Base-by-base conservation (phyloP, 2,888 invertebrate species). In the Molanna angustata region DNA sequence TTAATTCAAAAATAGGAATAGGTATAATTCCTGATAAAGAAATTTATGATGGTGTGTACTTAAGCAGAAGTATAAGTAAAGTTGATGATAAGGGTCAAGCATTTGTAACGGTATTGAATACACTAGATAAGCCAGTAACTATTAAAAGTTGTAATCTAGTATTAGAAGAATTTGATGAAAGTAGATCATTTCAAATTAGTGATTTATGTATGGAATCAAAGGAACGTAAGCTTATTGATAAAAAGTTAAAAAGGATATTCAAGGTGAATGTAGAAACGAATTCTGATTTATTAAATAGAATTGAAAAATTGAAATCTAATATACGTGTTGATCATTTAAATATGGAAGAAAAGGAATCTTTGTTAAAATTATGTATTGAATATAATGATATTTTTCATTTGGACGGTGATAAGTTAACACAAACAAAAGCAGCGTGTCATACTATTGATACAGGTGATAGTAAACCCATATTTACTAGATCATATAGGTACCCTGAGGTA, bases 401-500 rank as follows among this genome's bases (percentile, higher is more conserved):
- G 48, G 60, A 56, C 1, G 53, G 51, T 14, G 61, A 64, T 27
- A 20, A 48, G 37, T 46, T 64, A 51, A 59, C 61, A 6, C 31
- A 43, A 11, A 64, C 62, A 4, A 49, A 51, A n/a, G 3, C 11
- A 9, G 21, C 37, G 22, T 27, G 2, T 7, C 13, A 50, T 50
- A 9, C 42, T 2, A 13, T 37, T 17, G 9, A 49, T 27, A 32
- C 27, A 19, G 41, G 37, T 4, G 37, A 37, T 17, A 37, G 61
- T 6, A 52, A 59, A 6, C 67, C 67, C 0, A 61, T 68, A 3
- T 64, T 62, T 43, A 56, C 64, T 0, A 66, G 67, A 62, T 60
- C 62, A 2, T 69, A 69, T 53, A 58, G 67, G 7, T 68, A 67
- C 49, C 69, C 69, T 0, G 60, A 64, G 19, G 57, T 63, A 19